Conservation (phyloP, 2,113 vertebrate species). For the Etheostoma cragini region DNA sequence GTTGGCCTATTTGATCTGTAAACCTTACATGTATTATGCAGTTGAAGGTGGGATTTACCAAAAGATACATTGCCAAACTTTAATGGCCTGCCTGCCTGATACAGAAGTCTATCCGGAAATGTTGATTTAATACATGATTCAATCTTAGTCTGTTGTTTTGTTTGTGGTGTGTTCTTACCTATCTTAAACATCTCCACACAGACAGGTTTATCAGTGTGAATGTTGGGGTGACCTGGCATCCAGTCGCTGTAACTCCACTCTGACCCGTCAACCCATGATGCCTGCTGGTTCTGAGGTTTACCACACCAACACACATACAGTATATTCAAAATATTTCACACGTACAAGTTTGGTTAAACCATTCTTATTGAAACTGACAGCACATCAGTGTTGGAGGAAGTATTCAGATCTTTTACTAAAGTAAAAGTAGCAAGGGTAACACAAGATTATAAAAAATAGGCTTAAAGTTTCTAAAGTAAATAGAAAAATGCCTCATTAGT, state of each 20-base stretch:
- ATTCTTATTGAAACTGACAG: not conserved
- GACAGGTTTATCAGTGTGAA: constrained; percentile 58
- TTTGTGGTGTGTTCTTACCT: constrained; percentile 55
- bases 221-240: constrained; percentile 78
- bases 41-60: not conserved
- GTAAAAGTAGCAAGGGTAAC: not conserved
- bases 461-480: not conserved
- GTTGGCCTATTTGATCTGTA: not conserved
- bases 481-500: not conserved
- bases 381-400: no score
- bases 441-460: not conserved
- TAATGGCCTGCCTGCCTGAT: not conserved
- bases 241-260: constrained; percentile 78
- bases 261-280: constrained; percentile 77
- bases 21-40: not conserved
- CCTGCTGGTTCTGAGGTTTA: constrained; percentile 70
- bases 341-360: not conserved
- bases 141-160: not conserved
- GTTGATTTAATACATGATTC: not conserved
- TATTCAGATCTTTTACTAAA: not conserved
- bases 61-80: not conserved
- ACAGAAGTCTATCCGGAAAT: not conserved
- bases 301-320: constrained; percentile 14
- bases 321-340: not conserved
- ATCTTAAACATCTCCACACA: constrained; percentile 80